Evolutionary conservation across 2,797 vertebrate genomes (phyloP).

Genomic region (Cyclopterus lumpus): DNA sequence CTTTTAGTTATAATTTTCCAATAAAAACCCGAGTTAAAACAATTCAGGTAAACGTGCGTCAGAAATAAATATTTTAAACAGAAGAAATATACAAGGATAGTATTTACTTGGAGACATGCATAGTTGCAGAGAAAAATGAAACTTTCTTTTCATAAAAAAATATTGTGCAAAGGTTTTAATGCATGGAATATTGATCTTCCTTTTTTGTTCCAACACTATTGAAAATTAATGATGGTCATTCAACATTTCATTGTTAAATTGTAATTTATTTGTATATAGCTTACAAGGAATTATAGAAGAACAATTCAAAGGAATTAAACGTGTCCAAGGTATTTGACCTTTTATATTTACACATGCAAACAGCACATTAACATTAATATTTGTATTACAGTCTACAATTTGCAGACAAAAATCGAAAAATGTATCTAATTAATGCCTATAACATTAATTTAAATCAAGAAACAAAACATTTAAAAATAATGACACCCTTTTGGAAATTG

Average conservation of each 20-base stretch:
- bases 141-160: neutral
- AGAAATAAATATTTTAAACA: neutral
- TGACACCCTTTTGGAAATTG: neutral
- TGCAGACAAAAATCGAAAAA: neutral
- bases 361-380: neutral
- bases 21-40: neutral
- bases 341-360: neutral
- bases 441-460: neutral
- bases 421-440: neutral
- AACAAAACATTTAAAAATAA: too few species aligned
- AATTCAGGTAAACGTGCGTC: neutral
- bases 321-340: neutral
- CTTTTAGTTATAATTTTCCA: neutral
- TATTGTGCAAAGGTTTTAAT: neutral
- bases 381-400: neutral
- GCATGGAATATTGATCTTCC: neutral
- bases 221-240: neutral
- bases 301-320: neutral
- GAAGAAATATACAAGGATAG: neutral
- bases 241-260: neutral
- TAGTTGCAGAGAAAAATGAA: neutral
- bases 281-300: neutral
- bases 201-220: neutral
- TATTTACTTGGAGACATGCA: neutral
- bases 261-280: neutral